A percentile compares a stretch with the other conserved stretches of the same genome.
These are phyloP conservation scores for Xenus cinereus DNA, from an alignment of 2,113 vertebrate species.

Conservation along the genomic window DNA sequence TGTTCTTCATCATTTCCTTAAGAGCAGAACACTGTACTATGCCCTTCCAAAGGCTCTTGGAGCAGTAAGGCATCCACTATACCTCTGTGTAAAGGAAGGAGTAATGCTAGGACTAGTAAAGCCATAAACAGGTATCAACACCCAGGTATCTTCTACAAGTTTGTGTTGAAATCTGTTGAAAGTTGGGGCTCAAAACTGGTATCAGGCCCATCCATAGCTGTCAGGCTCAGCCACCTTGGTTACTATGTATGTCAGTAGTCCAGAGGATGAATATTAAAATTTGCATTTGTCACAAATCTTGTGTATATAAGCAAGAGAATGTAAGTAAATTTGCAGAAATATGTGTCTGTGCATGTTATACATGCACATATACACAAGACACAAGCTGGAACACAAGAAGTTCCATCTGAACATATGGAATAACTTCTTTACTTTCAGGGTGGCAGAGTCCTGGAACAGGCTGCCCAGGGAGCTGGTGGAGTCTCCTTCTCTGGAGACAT, in stretches of 20 bases:
- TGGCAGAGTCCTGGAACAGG: no score
- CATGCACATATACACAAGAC: not conserved
- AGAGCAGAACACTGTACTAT: not conserved
- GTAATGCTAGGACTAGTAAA: not conserved
- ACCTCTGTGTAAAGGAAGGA: not conserved
- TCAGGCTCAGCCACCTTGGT: not conserved
- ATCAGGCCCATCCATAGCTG: not conserved
- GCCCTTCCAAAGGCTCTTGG: not conserved
- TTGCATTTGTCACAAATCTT: not conserved
- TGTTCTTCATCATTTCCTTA: not conserved
- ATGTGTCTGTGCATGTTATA: not conserved
- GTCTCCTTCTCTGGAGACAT: no score
- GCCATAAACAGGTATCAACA: not conserved
- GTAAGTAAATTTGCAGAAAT: not conserved
- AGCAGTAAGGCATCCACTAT: not conserved
- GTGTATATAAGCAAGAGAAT: not conserved
- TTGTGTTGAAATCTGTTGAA: not conserved
- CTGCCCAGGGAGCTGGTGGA: no score
- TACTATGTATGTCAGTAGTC: not conserved
- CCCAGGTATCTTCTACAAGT: not conserved
- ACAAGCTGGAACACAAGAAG: no score
- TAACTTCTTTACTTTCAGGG: no score
- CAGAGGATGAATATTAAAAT: not conserved
- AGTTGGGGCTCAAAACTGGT: not conserved
- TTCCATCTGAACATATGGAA: no score